Evolutionary conservation across 2,888 invertebrate species (phyloP).

Genomic region (Troides oblongomaculatus): DNA sequence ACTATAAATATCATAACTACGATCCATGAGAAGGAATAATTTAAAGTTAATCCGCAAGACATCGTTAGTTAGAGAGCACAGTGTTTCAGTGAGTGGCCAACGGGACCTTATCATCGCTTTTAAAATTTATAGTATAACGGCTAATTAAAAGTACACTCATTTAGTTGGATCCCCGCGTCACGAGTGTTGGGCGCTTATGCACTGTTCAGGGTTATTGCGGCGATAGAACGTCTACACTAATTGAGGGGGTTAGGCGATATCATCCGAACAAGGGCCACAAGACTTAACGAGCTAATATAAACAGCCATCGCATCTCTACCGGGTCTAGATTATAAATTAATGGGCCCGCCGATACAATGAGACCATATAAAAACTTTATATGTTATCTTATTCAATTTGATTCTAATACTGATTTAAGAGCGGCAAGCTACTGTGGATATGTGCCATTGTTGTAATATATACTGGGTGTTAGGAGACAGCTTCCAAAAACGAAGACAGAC

Average conservation of each 20-base stretch:
- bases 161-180: conserved; percentile 62
- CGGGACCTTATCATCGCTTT: conserved; percentile 73
- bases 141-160: conserved; percentile 72
- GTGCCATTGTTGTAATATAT: too few species aligned
- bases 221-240: conserved; percentile 62
- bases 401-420: conserved; percentile 25
- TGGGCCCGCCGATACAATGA: conserved; percentile 26
- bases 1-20: not conserved
- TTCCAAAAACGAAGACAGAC: too few species aligned
- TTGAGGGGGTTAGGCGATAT: conserved; percentile 65
- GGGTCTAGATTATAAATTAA: conserved; percentile 36
- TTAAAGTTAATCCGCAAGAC: conserved; percentile 64
- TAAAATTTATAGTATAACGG: conserved; percentile 73
- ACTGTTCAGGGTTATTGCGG: conserved; percentile 58
- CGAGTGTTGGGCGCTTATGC: conserved; percentile 52
- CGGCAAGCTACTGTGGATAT: conserved; percentile 7
- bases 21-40: conserved; percentile 59
- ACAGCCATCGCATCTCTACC: conserved; percentile 40
- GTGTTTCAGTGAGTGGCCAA: conserved; percentile 53
- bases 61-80: conserved; percentile 54
- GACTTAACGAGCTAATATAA: conserved; percentile 61
- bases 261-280: conserved; percentile 54
- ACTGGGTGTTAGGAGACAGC: too few species aligned
- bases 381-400: conserved; percentile 26
- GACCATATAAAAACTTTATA: conserved; percentile 29